Evolutionary conservation across 2,888 invertebrate species (phyloP), one percentile per base, ranked within the genome.

Genomic region (Carcina quercana): DNA sequence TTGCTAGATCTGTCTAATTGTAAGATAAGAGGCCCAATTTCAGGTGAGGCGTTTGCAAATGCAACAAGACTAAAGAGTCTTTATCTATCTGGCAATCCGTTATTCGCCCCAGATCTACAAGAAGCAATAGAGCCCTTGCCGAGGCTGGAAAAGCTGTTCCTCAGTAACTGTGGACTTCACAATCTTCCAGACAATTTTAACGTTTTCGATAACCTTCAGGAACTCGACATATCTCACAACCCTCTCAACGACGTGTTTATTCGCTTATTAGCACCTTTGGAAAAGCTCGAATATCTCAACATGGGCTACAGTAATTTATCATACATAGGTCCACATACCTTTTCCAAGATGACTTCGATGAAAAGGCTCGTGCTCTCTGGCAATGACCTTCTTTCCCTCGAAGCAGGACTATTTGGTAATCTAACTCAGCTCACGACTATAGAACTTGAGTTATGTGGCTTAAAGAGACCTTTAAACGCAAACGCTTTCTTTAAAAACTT

Each of bases 251-350:
- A 90, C 49, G 90, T 89, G 0, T 91, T 91, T 55, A 88, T 88
- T 5, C 86, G 85, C 46, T 59, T 91, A 14, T 62, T 91, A 11
- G 87, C 88, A 2, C 91, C 91, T 0, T 62, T 91, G 1, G 86
- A 87, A 37, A 88, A 88, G 8, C 66, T 91, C 17, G 88, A 89
- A 59, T 89, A 88, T 50, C 69, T 91, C 3, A 90, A 91, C 59
- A 91, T 91, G 90, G 90, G 91, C 4, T 90, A 89, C 56, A 90
- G 90, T 61, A 87, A 89, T 54, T 71, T 91, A 2, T 88, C 89
- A 0, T 84, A 86, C 42, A 79, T 91, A 32, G 87, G 88, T 0
- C 88, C 88, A 20, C 84, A 87, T 15, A 87, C 89, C 2, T 91
- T 91, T 53, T 85, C 89, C 3, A 87, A 88, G 53, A 91, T 91